Percentiles rank a stretch among this genome's conserved stretches.
Evolutionary conservation across 2,888 invertebrate species (phyloP).

Genomic region (Caenorhabditis uteleia): DNA sequence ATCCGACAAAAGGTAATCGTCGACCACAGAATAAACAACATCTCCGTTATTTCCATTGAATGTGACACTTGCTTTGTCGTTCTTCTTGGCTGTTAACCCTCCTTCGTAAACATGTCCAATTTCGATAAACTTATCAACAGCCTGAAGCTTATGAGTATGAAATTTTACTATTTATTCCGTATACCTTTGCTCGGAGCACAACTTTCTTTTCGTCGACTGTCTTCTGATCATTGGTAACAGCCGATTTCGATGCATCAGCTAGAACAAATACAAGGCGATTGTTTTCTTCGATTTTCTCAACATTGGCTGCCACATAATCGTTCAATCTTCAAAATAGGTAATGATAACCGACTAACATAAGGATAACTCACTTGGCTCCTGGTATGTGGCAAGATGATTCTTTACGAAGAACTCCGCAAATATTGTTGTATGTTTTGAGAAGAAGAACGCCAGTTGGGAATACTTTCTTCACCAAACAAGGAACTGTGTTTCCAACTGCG

Average conservation of each 20-base stretch:
- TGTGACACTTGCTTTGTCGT: slow-evolving; percentile 22
- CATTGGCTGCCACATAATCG: slow-evolving; percentile 24
- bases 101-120: slow-evolving; percentile 31
- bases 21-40: slow-evolving; percentile 18
- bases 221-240: slow-evolving; percentile 12
- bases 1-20: slow-evolving; percentile 31
- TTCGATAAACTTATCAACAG: background rate
- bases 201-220: slow-evolving; percentile 22
- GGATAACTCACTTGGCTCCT: slow-evolving; percentile 1
- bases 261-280: slow-evolving; percentile 24
- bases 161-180: background rate
- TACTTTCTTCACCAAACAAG: slow-evolving; percentile 43
- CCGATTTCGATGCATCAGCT: slow-evolving; percentile 4
- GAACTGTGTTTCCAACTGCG: slow-evolving; percentile 16
- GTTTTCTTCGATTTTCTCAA: slow-evolving; percentile 26
- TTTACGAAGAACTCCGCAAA: slow-evolving; percentile 32
- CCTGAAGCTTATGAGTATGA: background rate
- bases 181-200: slow-evolving; percentile 5
- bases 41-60: slow-evolving; percentile 20
- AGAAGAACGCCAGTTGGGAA: slow-evolving; percentile 50
- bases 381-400: background rate
- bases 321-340: slow-evolving; percentile 6
- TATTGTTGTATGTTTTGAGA: slow-evolving; percentile 51
- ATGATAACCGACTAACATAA: background rate
- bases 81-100: slow-evolving; percentile 6